Evolutionary conservation across 2,888 invertebrate genomes (phyloP).

Genomic region (Mystacides longicornis): DNA sequence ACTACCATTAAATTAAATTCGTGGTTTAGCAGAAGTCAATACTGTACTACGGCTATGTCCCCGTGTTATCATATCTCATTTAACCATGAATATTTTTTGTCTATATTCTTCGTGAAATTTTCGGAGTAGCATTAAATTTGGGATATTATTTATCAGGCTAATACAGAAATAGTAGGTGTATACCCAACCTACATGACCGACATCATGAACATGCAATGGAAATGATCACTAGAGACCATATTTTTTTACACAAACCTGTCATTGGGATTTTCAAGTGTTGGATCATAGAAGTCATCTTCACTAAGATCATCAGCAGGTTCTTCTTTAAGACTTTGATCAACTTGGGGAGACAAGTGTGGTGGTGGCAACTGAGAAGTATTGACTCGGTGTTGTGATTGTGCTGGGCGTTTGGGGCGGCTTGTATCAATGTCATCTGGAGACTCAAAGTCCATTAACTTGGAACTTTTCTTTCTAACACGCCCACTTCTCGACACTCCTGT

Average conservation of each 20-base stretch:
- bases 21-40: too few species aligned
- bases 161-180: too few species aligned
- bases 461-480: constrained; percentile 88
- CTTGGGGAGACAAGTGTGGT: constrained; percentile 8
- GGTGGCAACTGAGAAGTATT: not conserved
- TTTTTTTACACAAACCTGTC: constrained; percentile 10
- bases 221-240: constrained; percentile 1
- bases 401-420: constrained; percentile 26
- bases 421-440: constrained; percentile 80
- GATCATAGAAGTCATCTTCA: constrained; percentile 45
- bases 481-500: constrained; percentile 86
- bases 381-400: not conserved
- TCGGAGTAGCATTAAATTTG: too few species aligned
- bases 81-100: too few species aligned
- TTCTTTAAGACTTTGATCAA: constrained; percentile 24
- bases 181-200: too few species aligned
- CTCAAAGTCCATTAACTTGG: constrained; percentile 88
- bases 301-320: constrained; percentile 31
- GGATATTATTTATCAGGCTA: too few species aligned
- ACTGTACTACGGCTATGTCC: too few species aligned
- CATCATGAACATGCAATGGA: not conserved
- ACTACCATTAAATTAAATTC: too few species aligned
- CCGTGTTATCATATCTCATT: too few species aligned
- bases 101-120: too few species aligned
- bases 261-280: constrained; percentile 41